Evolutionary conservation across 1,140 invertebrate genomes (phyloP).

Genomic region (Drosophila melanica): DNA sequence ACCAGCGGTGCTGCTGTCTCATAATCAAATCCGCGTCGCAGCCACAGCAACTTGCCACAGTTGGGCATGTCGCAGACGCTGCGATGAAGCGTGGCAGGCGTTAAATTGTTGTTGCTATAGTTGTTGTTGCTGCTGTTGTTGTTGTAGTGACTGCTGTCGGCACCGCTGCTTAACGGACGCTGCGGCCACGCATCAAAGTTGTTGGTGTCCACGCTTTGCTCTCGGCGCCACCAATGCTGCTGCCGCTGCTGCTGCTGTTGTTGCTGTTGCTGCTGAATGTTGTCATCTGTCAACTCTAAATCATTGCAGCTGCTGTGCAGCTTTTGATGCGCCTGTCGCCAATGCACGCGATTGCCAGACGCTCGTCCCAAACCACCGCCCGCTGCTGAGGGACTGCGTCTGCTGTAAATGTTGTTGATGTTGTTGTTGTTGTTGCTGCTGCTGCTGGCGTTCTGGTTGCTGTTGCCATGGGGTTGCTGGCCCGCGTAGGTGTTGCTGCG

Average conservation of each 20-base stretch:
- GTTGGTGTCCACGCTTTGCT: conserved; percentile 21
- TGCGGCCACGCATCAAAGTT: conserved; percentile 34
- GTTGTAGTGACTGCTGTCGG: conserved; percentile 14
- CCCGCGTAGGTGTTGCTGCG: conserved; percentile 60
- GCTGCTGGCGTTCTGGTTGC: conserved; percentile 10
- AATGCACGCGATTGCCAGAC: conserved; percentile 48
- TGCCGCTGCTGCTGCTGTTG: conserved; percentile 8
- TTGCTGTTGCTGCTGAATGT: conserved; percentile 17
- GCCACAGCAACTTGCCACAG: conserved; percentile 80
- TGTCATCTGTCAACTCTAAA: conserved; percentile 45
- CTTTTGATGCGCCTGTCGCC: conserved; percentile 56
- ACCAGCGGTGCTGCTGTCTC: conserved; percentile 47
- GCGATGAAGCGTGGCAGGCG: conserved; percentile 33
- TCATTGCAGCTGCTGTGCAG: conserved; percentile 71
- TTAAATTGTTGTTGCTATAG: conserved; percentile 4
- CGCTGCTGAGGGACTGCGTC: conserved; percentile 11
- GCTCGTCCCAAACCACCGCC: background rate
- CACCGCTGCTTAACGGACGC: conserved; percentile 60
- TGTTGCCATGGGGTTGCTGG: conserved; percentile 43
- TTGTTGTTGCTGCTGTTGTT: conserved; percentile 5
- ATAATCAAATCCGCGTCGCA: conserved; percentile 43
- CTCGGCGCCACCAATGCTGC: conserved; percentile 30
- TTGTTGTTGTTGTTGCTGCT: conserved; percentile 3
- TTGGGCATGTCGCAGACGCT: conserved; percentile 75
- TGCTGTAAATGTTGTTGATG: conserved; percentile 23